Evolutionary conservation across 2,797 vertebrate genomes (phyloP).

Genomic region (Pangasius sanitwongsei): DNA sequence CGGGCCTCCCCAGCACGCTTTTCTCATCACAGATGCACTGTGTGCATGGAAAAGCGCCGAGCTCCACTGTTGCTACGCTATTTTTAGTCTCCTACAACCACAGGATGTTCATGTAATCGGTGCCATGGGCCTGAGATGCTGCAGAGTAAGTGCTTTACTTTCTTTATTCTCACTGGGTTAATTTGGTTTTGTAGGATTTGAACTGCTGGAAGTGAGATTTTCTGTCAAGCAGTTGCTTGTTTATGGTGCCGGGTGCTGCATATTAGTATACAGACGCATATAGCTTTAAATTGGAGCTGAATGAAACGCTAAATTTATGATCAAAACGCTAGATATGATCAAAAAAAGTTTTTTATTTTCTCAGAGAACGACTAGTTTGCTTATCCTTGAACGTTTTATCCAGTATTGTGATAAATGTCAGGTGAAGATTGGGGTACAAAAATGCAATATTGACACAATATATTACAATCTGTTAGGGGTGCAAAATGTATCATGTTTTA

Average conservation of each 20-base stretch:
- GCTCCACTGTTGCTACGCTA: slow-evolving; percentile 61
- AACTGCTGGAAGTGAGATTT: slow-evolving; percentile 10
- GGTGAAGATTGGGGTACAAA: not conserved
- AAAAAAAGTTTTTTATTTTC: not conserved
- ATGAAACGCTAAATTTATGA: not conserved
- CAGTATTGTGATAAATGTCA: not conserved
- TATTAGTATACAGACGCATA: not conserved
- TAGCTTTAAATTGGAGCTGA: not conserved
- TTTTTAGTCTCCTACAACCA: slow-evolving; percentile 68
- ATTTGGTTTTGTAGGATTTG: slow-evolving; percentile 5
- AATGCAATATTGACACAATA: not conserved
- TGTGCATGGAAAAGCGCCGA: slow-evolving; percentile 66
- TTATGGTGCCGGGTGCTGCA: not conserved
- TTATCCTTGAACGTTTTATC: not conserved
- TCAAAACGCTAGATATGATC: not conserved
- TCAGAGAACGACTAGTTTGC: not conserved
- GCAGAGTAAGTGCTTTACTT: slow-evolving; percentile 59
- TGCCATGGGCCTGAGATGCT: slow-evolving; percentile 50
- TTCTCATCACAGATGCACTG: slow-evolving; percentile 62
- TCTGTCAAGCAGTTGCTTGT: not conserved
- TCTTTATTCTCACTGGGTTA: slow-evolving; percentile 38
- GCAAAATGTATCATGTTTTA: not conserved
- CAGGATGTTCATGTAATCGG: slow-evolving; percentile 53
- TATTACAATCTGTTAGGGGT: not conserved
- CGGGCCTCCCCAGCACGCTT: slow-evolving; percentile 61